A percentile compares a stretch with the other conserved stretches of the same genome.
Conservation (phyloP, 2,113 vertebrate species). For the Chamaea fasciata region DNA sequence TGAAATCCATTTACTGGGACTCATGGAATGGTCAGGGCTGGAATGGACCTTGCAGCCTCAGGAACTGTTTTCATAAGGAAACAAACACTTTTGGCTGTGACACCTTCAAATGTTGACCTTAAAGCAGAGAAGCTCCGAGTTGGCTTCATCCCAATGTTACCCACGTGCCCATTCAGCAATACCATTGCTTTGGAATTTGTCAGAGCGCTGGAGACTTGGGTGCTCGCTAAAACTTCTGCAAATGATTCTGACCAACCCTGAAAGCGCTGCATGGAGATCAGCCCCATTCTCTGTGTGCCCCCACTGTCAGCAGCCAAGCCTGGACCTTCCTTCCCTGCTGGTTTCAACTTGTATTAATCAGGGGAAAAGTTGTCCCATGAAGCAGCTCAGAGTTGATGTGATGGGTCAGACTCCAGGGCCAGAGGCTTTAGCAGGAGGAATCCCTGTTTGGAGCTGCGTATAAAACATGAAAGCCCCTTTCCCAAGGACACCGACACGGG, state of each 20-base stretch:
- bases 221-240: not conserved
- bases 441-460: not conserved
- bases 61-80: not conserved
- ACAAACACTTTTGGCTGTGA: not conserved
- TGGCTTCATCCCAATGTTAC: not conserved
- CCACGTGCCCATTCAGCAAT: not conserved
- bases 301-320: not conserved
- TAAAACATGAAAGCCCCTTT: not conserved
- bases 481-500: not conserved
- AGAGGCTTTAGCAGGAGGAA: not conserved
- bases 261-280: not conserved
- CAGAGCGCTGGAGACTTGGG: not conserved
- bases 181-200: not conserved
- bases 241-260: not conserved
- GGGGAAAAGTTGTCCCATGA: not conserved
- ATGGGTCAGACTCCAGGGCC: not conserved
- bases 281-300: not conserved
- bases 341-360: not conserved
- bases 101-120: not conserved
- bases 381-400: not conserved
- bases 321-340: not conserved
- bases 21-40: not conserved
- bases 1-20: not conserved
- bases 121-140: not conserved
- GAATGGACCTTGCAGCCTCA: not conserved